Conservation (phyloP, 1,140 invertebrate genomes). For the Drosophila mauritiana region DNA sequence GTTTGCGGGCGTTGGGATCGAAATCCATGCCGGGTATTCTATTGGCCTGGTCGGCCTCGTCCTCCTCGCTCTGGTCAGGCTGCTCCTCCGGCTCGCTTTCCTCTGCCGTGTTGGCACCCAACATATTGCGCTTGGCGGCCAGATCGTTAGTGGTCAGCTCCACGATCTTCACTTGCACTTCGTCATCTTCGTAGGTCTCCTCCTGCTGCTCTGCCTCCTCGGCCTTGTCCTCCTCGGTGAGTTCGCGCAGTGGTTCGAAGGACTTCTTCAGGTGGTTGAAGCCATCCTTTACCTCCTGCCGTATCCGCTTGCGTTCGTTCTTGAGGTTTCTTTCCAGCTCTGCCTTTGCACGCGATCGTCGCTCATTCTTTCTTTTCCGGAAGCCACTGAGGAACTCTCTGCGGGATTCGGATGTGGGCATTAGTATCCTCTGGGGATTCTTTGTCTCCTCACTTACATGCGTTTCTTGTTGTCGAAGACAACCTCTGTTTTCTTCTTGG, state of each 20-base stretch:
- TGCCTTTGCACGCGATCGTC: slow-evolving; percentile 89
- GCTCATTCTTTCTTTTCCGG: slow-evolving; percentile 90
- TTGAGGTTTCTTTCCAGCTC: slow-evolving; percentile 89
- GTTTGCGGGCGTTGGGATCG: slow-evolving; percentile 63
- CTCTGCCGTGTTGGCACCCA: slow-evolving; percentile 88
- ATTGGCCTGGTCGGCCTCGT: slow-evolving; percentile 79
- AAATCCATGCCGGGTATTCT: slow-evolving; percentile 87
- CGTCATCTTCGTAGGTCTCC: slow-evolving; percentile 89
- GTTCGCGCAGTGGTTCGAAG: slow-evolving; percentile 87
- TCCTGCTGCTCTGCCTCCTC: slow-evolving; percentile 85
- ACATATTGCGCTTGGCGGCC: slow-evolving; percentile 88
- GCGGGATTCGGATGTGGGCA: not conserved
- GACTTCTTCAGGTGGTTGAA: slow-evolving; percentile 86
- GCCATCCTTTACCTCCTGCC: slow-evolving; percentile 88
- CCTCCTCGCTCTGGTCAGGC: slow-evolving; percentile 76
- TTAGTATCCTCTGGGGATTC: not conserved
- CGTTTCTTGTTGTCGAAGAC: slow-evolving; percentile 88
- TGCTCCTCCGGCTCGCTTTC: slow-evolving; percentile 84
- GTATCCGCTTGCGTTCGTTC: slow-evolving; percentile 90
- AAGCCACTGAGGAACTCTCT: slow-evolving; percentile 92
- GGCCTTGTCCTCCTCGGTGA: slow-evolving; percentile 88
- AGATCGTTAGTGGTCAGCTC: slow-evolving; percentile 89
- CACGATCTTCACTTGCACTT: slow-evolving; percentile 90
- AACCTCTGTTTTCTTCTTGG: slow-evolving; percentile 86
- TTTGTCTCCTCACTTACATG: slow-evolving; percentile 84